Base-by-base conservation (phyloP, 2,888 invertebrate genomes). In the Sphaerophoria taeniata region DNA sequence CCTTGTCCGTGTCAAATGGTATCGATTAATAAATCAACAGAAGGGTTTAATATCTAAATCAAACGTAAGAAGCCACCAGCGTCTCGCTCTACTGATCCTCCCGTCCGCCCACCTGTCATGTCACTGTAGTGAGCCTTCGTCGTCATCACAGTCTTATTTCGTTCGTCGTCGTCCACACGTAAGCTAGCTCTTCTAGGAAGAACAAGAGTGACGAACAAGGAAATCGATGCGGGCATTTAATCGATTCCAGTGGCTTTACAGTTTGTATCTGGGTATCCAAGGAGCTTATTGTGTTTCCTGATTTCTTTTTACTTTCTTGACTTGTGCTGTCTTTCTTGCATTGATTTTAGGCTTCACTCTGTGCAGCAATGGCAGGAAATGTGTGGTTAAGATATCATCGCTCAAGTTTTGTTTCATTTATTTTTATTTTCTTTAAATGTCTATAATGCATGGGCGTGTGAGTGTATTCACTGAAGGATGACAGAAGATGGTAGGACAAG, bases 21-120 rank as follows among this genome's bases (percentile, higher is more conserved):
- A 81, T 85, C 76, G 85, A 85, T 85, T 85, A 76, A 70, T 76
- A 85, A 85, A 85, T 81, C 85, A 85, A 81, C 72, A 76, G 58
- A 85, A 85, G 81, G 81, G 80, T 77, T 85, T 85, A 73, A 81
- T 70, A 76, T 85, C 80, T 85, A 81, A 85, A 81, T 81, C 76
- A 85, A 72, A 73, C 77, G 76, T 76, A 80, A 75, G 49, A 36
- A 53, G 70, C 58, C 14, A 65, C 71, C 69, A 6, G 3, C 12
- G 12, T 24, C 24, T 24, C 34, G 39, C 9, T 39, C 34, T 24
- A 11, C 16, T 3, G 11, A 0, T 14, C 3, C 58, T 2, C 2
- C 14, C 3, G 16, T 0, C 36, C 6, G 16, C 4, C 0, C 7
- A 9, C 36, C 24, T 24, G 9, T 4, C 9, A 3, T 16, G 16